Percentiles rank a stretch among this genome's conserved stretches.
These are phyloP conservation scores for Campopleginae sp. DNA, from an alignment of 2,888 invertebrate species.

Conservation along the genomic window DNA sequence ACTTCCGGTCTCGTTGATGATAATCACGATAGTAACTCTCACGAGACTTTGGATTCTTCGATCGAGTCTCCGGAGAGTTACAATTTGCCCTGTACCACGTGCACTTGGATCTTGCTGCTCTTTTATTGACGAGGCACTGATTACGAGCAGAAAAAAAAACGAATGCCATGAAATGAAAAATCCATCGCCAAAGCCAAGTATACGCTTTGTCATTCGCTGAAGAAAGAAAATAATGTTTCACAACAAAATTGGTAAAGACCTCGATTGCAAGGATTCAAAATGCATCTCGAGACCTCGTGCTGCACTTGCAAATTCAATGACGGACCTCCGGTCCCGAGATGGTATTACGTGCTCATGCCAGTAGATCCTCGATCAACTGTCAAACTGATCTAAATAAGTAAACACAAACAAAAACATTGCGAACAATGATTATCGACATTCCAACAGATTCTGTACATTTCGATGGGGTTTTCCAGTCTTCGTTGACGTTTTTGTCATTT, in stretches of 20 bases:
- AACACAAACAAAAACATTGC: background rate
- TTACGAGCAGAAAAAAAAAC: background rate
- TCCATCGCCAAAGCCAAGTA: slow-evolving; percentile 22
- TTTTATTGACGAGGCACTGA: background rate
- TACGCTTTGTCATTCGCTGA: slow-evolving; percentile 1
- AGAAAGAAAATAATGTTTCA: slow-evolving; percentile 8
- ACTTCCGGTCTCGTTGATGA: slow-evolving; percentile 32
- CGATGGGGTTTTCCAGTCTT: background rate
- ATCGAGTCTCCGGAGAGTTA: slow-evolving; percentile 12
- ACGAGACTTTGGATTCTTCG: slow-evolving; percentile 5
- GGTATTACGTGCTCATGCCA: background rate
- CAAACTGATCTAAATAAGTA: background rate
- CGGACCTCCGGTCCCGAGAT: slow-evolving; percentile 45
- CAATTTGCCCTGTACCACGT: slow-evolving; percentile 11
- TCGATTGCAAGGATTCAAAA: slow-evolving; percentile 50
- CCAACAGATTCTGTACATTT: background rate
- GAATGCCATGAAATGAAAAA: background rate
- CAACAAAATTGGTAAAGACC: slow-evolving; percentile 61
- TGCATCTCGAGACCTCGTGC: slow-evolving; percentile 39
- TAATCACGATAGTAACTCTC: slow-evolving; percentile 12
- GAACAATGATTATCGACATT: slow-evolving; percentile 2
- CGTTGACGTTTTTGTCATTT: background rate
- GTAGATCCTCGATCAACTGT: background rate
- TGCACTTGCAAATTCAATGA: slow-evolving; percentile 12
- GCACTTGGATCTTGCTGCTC: background rate